Percentiles rank a stretch among this genome's conserved stretches.
Evolutionary conservation across 2,888 invertebrate genomes (phyloP).

Genomic region (Ganaspis brasiliensis): DNA sequence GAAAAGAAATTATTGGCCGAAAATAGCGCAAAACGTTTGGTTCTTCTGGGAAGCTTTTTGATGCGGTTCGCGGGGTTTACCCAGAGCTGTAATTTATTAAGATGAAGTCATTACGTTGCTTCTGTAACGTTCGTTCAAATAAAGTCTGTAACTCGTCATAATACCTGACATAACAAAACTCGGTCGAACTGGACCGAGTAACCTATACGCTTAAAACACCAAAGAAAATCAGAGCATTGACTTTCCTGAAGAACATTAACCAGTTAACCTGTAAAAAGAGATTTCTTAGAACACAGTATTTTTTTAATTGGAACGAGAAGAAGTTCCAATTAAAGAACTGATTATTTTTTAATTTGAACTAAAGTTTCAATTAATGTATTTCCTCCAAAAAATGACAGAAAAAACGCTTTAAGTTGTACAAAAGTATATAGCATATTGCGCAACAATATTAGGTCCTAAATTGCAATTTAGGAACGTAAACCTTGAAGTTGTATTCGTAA

Average conservation of each 20-base stretch:
- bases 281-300: too few species aligned
- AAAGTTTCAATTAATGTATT: too few species aligned
- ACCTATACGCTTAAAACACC: constrained; percentile 41
- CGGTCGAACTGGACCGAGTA: constrained; percentile 46
- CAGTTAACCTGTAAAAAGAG: too few species aligned
- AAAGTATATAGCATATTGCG: too few species aligned
- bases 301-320: too few species aligned
- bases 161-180: constrained; percentile 63
- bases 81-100: constrained; percentile 76
- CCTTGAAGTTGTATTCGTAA: too few species aligned
- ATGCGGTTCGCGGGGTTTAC: constrained; percentile 73
- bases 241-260: not conserved
- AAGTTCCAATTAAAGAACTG: too few species aligned
- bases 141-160: constrained; percentile 75
- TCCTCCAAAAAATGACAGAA: too few species aligned
- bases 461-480: too few species aligned
- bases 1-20: constrained; percentile 72
- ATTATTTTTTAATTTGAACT: too few species aligned
- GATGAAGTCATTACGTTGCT: constrained; percentile 72
- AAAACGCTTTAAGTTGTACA: too few species aligned
- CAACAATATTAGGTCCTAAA: too few species aligned
- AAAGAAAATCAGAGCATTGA: constrained; percentile 19
- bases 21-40: constrained; percentile 70
- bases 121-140: constrained; percentile 62
- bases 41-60: constrained; percentile 77